Evolutionary conservation across 1,140 invertebrate genomes (phyloP).

Genomic region (Sinonovacula constricta): DNA sequence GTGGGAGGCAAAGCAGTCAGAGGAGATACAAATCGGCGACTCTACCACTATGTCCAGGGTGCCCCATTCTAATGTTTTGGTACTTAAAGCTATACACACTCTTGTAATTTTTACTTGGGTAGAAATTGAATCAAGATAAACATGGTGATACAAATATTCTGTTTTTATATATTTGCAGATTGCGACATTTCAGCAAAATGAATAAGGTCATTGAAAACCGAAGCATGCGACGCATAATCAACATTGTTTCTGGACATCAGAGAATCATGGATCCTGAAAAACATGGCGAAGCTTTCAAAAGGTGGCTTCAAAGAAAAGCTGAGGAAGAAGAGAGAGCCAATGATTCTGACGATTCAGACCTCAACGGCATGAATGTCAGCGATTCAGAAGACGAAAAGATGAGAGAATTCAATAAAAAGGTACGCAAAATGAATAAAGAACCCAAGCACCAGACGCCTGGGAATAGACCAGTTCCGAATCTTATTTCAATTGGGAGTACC

Average conservation of each 20-base stretch:
- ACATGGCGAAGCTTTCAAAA: constrained; percentile 58
- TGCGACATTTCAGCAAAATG: constrained; percentile 39
- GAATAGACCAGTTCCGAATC: constrained; percentile 49
- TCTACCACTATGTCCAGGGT: too few species aligned
- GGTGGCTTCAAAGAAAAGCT: constrained; percentile 64
- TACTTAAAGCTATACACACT: too few species aligned
- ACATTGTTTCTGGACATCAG: constrained; percentile 16
- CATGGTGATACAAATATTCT: too few species aligned
- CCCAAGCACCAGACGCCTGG: constrained; percentile 8
- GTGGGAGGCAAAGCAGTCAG: too few species aligned
- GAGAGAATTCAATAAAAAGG: constrained; percentile 41
- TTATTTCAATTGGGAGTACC: constrained; percentile 59
- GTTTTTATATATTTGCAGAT: constrained; percentile 7
- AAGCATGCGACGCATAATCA: constrained; percentile 44
- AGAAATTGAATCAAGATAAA: too few species aligned
- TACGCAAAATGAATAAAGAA: constrained; percentile 40
- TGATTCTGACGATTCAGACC: constrained; percentile 28
- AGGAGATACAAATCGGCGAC: too few species aligned
- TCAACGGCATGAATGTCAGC: constrained; percentile 23
- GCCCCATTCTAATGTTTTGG: too few species aligned
- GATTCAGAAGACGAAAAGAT: constrained; percentile 52
- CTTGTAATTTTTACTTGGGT: too few species aligned
- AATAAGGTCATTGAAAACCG: neutral
- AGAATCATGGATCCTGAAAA: constrained; percentile 15
- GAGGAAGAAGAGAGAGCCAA: constrained; percentile 39